Evolutionary conservation across 2,888 invertebrate genomes (phyloP), one percentile per base, ranked within the genome.

Genomic region (Microdon myrmicae): DNA sequence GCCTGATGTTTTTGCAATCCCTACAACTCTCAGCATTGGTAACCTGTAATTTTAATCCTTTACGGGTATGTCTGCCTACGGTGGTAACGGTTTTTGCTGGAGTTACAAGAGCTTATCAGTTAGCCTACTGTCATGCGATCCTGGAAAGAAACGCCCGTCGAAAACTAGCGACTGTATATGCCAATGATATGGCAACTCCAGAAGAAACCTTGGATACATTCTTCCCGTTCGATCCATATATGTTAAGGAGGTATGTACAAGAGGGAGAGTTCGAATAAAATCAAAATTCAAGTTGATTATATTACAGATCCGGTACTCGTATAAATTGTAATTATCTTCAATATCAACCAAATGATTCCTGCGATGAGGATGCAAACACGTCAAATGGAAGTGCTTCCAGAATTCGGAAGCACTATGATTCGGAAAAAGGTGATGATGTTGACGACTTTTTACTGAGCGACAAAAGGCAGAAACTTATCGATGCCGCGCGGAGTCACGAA

Each of bases 191-290:
- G 23, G 72, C 84, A 8, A 81, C 82, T 47, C 81, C 66, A 4
- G 79, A 69, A 2, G 78, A 77, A n/a, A 73, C 77, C n/a, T 78
- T 83, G 7, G 84, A 84, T 49, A 83, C 85, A 2, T 94, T 90
- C 82, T 96, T 94, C 76, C 96, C 96, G 0, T 96, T 95, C 74
- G 95, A 95, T 80, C 94, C 94, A 0, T 96, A 90, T 74, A 79
- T 88, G 9, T 81, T 96, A 32, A 84, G 86, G 70, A 61, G 72
- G 78, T 77, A 68, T 72, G 84, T 25, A 19, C 12, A 19, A 8
- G 10, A 8, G 4, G 2, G 1, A 3, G n/a, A 1, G 8, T 2
- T 10, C 3, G n/a, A 10, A 3, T 9, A 12, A 20, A 10, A 32
- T 0, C n/a, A 22, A 2, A 6, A 1, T 44, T 23, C 7, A n/a